Evolutionary conservation across 2,113 vertebrate species (phyloP).

Genomic region (Podocnemis expansa): DNA sequence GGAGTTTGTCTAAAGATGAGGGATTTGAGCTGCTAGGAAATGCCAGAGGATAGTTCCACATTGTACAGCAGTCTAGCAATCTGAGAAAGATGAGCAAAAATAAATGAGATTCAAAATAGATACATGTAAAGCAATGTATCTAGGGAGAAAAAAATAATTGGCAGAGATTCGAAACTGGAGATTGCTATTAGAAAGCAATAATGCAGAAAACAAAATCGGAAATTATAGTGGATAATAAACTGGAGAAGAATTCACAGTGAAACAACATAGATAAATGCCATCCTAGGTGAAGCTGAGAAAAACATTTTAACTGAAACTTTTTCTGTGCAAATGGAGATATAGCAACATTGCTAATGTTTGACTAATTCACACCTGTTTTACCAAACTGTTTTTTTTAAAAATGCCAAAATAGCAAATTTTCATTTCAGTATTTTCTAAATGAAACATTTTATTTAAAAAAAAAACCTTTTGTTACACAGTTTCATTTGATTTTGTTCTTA

Average conservation of each 20-base stretch:
- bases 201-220: slow-evolving; percentile 19
- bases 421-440: too few species aligned
- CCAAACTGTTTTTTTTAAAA: too few species aligned
- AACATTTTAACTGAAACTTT: neutral
- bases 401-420: too few species aligned
- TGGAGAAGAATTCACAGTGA: slow-evolving; percentile 12
- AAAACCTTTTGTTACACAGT: too few species aligned
- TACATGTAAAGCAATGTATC: slow-evolving; percentile 13
- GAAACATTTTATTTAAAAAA: too few species aligned
- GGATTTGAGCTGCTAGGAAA: neutral
- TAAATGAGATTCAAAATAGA: slow-evolving; percentile 51
- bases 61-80: neutral
- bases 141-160: slow-evolving; percentile 18
- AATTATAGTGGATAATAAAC: slow-evolving; percentile 25
- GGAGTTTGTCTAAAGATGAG: neutral
- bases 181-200: slow-evolving; percentile 33
- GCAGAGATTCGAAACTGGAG: slow-evolving; percentile 3
- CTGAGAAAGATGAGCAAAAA: slow-evolving; percentile 30
- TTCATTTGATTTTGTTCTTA: too few species aligned
- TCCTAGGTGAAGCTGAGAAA: neutral
- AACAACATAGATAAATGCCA: slow-evolving; percentile 40
- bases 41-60: neutral
- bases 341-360: too few species aligned
- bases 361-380: too few species aligned
- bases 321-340: neutral